Base-by-base conservation (phyloP, 1,140 invertebrate species). In the Coptotermes formosanus region DNA sequence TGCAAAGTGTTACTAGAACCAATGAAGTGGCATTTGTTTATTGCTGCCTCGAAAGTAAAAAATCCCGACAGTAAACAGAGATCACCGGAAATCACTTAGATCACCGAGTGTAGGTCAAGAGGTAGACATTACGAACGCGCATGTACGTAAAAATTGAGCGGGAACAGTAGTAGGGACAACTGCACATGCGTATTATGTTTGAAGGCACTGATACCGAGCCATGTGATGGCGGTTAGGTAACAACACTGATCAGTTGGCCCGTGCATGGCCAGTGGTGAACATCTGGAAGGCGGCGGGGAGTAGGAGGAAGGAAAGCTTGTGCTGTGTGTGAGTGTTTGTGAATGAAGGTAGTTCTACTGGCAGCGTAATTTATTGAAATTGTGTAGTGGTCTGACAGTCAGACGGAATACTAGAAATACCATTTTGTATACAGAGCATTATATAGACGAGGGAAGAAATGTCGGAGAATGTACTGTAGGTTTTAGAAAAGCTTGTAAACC, bases 141-240 rank as follows among this genome's bases (percentile, higher is more conserved):
- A 75, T 75, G 64, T 8, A 75, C 64, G n/a, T 75, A 75, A 30
- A 25, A 75, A 75, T 30, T 75, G 64, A 75, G 64, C 64, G 64
- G 64, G 64, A 64, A 64, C 59, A 23, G 8, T 64, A 64, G 59
- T 64, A 64, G 59, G 25, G 59, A 75, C 30, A 75, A n/a, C 11
- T 75, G 64, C 25, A 30, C 64, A 75, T 75, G 64, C 64, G 64
- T 25, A 75, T 23, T 21, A 3, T 8, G 21, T 23, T 21, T 23
- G 14, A 30, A n/a, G 14, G 25, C n/a, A 30, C 64, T 14, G 64
- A 75, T 75, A 75, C 64, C 2, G 21, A 25, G 16, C 64, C 64
- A 75, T 75, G 64, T 75, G 64, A 75, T 75, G 64, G 64, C 64
- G 25, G 64, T 75, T 75, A 75, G 64, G 64, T 75, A 75, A 75